Evolutionary conservation across 2,888 invertebrate genomes (phyloP), one percentile per base, ranked within the genome.

Genomic region (Escarpia spicata): DNA sequence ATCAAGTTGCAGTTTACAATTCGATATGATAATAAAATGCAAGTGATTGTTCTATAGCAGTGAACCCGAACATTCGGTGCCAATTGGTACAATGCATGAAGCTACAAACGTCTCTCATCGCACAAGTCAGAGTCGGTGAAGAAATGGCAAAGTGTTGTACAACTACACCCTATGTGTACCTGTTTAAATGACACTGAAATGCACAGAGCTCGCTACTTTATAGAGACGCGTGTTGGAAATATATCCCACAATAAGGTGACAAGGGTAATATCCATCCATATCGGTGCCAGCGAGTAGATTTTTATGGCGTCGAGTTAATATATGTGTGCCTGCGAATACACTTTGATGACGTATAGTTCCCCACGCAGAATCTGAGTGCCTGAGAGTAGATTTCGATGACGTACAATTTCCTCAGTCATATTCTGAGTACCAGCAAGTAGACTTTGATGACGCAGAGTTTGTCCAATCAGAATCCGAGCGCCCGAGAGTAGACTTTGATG

Each of bases 271-370:
- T 52, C 52, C 19, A 75, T 26, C 75, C 75, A 75, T 0, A 26
- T 75, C 26, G 75, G 44, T 9, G 92, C 92, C 89, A 93, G 93
- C 8, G 94, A 92, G 60, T 92, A 92, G 10, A 94, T 37, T 37
- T 37, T 37, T 0, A 37, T 37, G 37, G 37, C 37, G 37, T 37
- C 37, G 37, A 37, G 37, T 37, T 37, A 12, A 15, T 52, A 52
- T 12, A 12, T 52, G 52, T 12, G 52, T 15, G 52, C 15, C 52
- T 12, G 9, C 52, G 52, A 52, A 15, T 52, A 37, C 4, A 52
- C 90, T 75, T 93, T 92, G 43, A 93, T 91, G 10, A 91, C 92
- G 10, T 92, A 75, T 8, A 94, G 90, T 45, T 93, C 93, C 92
- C 37, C 37, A 37, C 37, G 37, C 37, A 37, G 37, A 37, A 37